A percentile compares a stretch with the other conserved stretches of the same genome.
Conservation (phyloP, 2,113 vertebrate genomes). For the Pelusios castaneus region DNA sequence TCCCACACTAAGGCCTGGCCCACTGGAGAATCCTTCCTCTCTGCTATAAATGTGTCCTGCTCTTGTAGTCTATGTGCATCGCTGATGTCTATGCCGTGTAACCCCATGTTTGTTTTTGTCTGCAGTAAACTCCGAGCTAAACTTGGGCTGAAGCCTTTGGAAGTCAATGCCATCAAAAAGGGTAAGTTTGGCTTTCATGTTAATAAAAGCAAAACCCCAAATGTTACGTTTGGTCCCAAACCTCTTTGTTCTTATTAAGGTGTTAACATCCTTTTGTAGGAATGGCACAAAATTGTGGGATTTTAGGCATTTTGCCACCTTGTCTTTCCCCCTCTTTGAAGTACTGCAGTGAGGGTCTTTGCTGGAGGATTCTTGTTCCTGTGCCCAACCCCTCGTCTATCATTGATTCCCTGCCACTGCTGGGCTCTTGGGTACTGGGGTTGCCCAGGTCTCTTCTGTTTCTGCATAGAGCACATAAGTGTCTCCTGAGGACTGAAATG, state of each 20-base stretch:
- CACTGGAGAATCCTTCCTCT: neutral
- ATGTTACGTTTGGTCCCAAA: neutral
- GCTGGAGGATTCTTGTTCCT: neutral
- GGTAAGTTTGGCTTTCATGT: conserved; percentile 59
- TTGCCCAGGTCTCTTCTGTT: neutral
- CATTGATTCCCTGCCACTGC: neutral
- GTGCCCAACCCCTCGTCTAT: neutral
- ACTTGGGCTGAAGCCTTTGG: conserved; percentile 90
- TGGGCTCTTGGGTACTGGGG: neutral
- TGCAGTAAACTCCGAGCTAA: conserved; percentile 89
- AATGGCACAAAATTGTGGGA: neutral
- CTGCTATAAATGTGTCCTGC: neutral
- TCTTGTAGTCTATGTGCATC: neutral
- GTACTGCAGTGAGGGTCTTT: neutral
- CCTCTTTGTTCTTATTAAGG: neutral
- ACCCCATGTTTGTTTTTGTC: neutral
- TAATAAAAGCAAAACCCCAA: neutral
- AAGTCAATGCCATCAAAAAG: conserved; percentile 84
- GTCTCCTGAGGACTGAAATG: neutral
- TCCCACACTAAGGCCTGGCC: neutral
- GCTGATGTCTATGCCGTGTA: neutral
- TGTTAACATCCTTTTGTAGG: neutral
- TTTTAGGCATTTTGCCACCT: neutral
- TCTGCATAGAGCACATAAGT: neutral
- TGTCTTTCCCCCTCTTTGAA: neutral